Evolutionary conservation across 2,113 vertebrate species (phyloP).

Genomic region (Limanda limanda): DNA sequence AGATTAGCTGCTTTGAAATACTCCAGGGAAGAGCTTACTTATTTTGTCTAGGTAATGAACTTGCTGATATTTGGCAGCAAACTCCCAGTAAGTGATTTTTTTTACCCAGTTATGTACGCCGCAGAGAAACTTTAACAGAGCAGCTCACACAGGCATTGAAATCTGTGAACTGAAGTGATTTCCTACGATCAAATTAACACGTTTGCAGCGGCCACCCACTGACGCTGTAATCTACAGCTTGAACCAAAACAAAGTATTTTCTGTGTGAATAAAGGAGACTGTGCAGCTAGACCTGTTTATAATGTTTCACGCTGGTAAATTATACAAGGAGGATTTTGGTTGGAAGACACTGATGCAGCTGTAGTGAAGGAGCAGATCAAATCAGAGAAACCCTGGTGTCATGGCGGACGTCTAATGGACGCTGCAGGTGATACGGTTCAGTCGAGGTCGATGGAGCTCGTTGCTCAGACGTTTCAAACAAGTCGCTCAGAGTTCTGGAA

Average conservation of each 20-base stretch:
- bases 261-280: slow-evolving; percentile 12
- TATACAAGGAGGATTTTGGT: background rate
- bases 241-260: background rate
- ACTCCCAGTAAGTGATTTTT: slow-evolving; percentile 10
- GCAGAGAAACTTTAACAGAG: slow-evolving; percentile 27
- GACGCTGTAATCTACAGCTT: slow-evolving; percentile 18
- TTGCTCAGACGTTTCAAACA: slow-evolving; percentile 48
- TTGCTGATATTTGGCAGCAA: slow-evolving; percentile 28
- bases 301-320: slow-evolving; percentile 36
- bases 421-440: background rate
- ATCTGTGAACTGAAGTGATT: slow-evolving; percentile 25
- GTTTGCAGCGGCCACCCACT: slow-evolving; percentile 19
- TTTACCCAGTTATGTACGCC: background rate
- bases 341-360: background rate
- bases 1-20: slow-evolving; percentile 36
- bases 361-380: slow-evolving; percentile 23
- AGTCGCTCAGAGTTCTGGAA: slow-evolving; percentile 36
- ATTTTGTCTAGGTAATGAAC: slow-evolving; percentile 19
- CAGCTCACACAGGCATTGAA: slow-evolving; percentile 9
- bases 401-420: slow-evolving; percentile 6
- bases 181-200: slow-evolving; percentile 33
- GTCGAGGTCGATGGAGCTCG: slow-evolving; percentile 23
- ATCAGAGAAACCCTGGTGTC: slow-evolving; percentile 21
- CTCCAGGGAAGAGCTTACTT: slow-evolving; percentile 7
- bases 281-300: slow-evolving; percentile 12